Evolutionary conservation across 2,113 vertebrate genomes (phyloP), one percentile per base, ranked within the genome.

Genomic region (Amia ocellicauda): DNA sequence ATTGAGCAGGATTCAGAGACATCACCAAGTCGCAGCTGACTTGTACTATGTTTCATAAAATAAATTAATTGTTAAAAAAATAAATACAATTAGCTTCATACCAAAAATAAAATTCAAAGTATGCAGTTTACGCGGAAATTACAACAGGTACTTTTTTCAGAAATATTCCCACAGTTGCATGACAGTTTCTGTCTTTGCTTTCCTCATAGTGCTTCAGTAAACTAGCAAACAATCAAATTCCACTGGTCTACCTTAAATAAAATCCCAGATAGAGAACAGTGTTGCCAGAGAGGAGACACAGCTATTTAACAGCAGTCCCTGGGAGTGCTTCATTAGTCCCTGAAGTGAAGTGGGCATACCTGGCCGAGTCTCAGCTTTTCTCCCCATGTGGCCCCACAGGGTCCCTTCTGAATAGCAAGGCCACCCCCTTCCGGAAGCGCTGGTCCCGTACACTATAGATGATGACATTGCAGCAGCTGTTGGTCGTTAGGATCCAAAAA

Each of bases 401-500:
- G 13, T 85, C 79, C 67, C 75, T 82, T 40, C 83, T 80, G 73
- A 93, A 90, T 2, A 92, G 77, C 40, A 91, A 70, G 16, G 72
- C 82, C 65, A 92, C 76, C 0, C 90, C 89, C 66, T 87, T 91
- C 63, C 91, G 81, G 78, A 92, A 93, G 28, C 84, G 86, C 47
- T 82, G 85, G 78, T 93, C 91, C 74, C 84, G 74, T 51, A 88
- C 75, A 7, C 91, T 91, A 78, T 92, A 91, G 74, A 91, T 92
- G 31, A 92, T 84, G n/a, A 92, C 89, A 56, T 92, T 92, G 74
- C 90, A 92, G 76, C 91, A 92, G 69, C 91, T 92, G 79, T 91
- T 93, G 57, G 86, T 85, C 16, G 90, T 81, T 67, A 92, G 79
- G 29, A 91, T 89, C 91, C 91, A 93, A 74, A 93, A 93, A 62